Conservation (phyloP, 2,888 invertebrate species). For the Leptopilina drosophilae region DNA sequence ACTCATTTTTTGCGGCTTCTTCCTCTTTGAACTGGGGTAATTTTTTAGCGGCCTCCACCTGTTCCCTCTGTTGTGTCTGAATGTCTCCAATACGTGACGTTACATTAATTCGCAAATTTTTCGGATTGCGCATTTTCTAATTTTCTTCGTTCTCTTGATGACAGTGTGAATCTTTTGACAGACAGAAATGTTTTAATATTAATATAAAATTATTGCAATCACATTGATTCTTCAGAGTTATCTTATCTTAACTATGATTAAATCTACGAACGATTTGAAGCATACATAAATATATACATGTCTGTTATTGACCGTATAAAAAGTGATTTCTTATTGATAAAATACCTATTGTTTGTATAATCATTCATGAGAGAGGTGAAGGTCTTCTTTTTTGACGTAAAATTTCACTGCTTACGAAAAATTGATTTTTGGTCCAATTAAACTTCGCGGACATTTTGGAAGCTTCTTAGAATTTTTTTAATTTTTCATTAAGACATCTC, state of each 20-base stretch:
- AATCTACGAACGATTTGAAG: conserved; percentile 8
- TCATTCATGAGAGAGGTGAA: conserved; percentile 3
- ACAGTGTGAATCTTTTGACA: background rate
- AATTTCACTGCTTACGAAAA: too few species aligned
- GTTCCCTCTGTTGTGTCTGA: background rate
- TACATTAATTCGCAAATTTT: conserved; percentile 48
- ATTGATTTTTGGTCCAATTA: too few species aligned
- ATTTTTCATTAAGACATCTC: too few species aligned
- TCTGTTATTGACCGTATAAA: background rate
- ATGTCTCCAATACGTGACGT: conserved; percentile 30
- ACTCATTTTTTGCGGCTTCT: background rate
- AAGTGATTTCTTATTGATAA: background rate
- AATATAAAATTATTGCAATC: background rate
- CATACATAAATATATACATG: background rate
- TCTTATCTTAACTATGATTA: conserved; percentile 20
- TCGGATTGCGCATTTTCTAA: conserved; percentile 45
- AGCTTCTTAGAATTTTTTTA: too few species aligned
- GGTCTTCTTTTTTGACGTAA: too few species aligned
- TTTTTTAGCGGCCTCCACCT: background rate
- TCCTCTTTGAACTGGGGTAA: background rate
- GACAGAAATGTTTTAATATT: conserved; percentile 6
- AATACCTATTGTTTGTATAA: background rate
- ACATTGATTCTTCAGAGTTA: conserved; percentile 18
- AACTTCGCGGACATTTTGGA: too few species aligned
- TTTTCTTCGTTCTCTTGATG: background rate